Percentiles rank a stretch among this genome's conserved stretches.
Conservation (phyloP, 2,797 vertebrate genomes). For the Megaceryle alcyon region DNA sequence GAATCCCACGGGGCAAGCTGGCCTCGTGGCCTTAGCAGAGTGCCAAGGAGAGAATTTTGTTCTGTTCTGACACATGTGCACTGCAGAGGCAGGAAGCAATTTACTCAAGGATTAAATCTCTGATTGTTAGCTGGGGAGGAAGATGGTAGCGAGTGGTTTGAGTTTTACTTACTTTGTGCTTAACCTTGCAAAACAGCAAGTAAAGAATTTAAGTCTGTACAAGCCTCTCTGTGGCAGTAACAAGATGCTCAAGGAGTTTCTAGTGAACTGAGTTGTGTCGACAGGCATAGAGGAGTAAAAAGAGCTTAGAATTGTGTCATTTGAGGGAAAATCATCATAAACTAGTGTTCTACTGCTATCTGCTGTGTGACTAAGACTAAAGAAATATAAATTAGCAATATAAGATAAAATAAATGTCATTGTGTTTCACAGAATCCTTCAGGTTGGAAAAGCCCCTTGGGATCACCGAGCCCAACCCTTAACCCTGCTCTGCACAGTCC, state of each 20-base stretch:
- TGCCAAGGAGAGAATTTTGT: not conserved
- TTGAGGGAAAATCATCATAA: not conserved
- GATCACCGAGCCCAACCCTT: no score
- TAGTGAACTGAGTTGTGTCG: not conserved
- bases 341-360: not conserved
- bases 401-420: not conserved
- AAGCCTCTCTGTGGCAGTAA: not conserved
- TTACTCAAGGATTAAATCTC: not conserved
- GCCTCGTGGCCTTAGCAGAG: not conserved
- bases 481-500: no score
- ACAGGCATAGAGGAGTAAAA: not conserved
- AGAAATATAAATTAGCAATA: not conserved
- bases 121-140: not conserved
- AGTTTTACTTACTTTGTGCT: not conserved
- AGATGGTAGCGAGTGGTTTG: not conserved
- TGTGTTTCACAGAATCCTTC: not conserved
- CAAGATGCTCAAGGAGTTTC: not conserved
- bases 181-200: not conserved
- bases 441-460: no score
- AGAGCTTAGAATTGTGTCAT: not conserved
- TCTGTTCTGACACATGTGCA: rapidly evolving
- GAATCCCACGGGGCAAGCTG: not conserved
- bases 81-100: not conserved
- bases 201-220: not conserved
- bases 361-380: not conserved